Evolutionary conservation across 1,140 invertebrate genomes (phyloP).

Genomic region (Trissolcus basalis): DNA sequence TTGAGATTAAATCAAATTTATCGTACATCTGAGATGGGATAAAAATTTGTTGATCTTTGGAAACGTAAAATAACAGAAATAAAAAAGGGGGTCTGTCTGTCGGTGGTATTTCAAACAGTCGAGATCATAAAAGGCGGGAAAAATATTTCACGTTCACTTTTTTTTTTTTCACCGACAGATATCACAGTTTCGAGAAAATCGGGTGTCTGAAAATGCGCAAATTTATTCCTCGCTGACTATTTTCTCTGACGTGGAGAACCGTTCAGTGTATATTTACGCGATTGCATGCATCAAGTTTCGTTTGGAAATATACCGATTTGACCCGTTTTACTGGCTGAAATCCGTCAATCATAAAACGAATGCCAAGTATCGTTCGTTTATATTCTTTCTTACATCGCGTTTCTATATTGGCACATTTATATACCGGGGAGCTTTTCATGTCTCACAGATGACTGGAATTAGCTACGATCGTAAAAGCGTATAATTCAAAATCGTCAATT

Average conservation of each 20-base stretch:
- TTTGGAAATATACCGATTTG: constrained; percentile 57
- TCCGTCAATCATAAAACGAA: constrained; percentile 46
- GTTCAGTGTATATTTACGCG: constrained; percentile 7
- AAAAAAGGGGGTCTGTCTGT: too few species aligned
- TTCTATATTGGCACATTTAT: constrained; percentile 14
- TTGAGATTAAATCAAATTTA: too few species aligned
- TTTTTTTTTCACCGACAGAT: not conserved
- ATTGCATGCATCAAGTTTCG: constrained; percentile 13
- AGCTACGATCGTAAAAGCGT: too few species aligned
- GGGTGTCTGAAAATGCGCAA: not conserved
- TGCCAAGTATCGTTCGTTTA: constrained; percentile 28
- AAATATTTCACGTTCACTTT: not conserved
- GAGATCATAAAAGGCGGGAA: too few species aligned
- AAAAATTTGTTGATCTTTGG: too few species aligned
- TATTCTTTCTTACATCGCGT: constrained; percentile 14
- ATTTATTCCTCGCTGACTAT: not conserved
- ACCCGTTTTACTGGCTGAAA: constrained; percentile 54
- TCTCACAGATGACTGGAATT: too few species aligned
- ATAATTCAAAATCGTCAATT: too few species aligned
- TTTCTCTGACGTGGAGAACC: not conserved
- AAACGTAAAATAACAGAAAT: too few species aligned
- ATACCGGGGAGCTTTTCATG: too few species aligned
- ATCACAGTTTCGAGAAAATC: constrained; percentile 3
- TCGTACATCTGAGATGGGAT: too few species aligned
- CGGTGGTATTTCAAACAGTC: too few species aligned